phyloP scores from a whole-genome alignment of 2,113 vertebrate genomes.

The Nothobranchius furzeri region DNA sequence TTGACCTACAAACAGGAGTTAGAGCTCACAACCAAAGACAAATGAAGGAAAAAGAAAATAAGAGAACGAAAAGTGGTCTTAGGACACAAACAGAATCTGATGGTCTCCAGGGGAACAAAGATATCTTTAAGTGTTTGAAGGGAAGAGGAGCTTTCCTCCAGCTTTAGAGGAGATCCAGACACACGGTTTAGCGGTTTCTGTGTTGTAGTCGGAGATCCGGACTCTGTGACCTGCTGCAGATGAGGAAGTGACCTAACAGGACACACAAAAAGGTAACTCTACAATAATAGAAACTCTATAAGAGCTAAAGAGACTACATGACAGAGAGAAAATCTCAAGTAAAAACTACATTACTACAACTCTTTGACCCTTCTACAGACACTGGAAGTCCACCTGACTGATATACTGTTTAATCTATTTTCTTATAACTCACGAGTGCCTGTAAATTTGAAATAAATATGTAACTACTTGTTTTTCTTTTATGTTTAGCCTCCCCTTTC shows the following conservation, averaged over 20 bases:
- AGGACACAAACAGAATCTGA: slow-evolving; percentile 81
- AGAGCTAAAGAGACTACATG: no score
- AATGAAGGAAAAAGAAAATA: background rate
- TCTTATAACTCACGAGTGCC: no score
- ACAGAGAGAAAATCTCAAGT: no score
- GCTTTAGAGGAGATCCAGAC: slow-evolving; percentile 11
- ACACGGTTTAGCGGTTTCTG: slow-evolving; percentile 23
- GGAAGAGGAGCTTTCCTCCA: slow-evolving; percentile 4
- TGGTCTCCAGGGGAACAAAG: slow-evolving; percentile 82
- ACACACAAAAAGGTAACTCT: background rate
- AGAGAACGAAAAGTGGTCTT: no score
- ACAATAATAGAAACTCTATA: no score
- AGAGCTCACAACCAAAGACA: background rate
- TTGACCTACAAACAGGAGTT: slow-evolving; percentile 69
- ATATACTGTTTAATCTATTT: no score
- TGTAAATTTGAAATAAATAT: no score
- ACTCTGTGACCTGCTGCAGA: slow-evolving; percentile 36
- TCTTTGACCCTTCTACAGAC: no score
- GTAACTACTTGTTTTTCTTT: no score
- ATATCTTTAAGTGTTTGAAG: slow-evolving; percentile 74
- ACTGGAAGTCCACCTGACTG: no score
- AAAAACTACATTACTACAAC: no score
- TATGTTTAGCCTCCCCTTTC: no score
- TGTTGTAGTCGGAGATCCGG: slow-evolving; percentile 1
- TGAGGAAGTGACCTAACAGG: slow-evolving; percentile 30